Evolutionary conservation across 2,113 vertebrate species (phyloP), one percentile per base, ranked within the genome.

Genomic region (Gallinago jamesoni): DNA sequence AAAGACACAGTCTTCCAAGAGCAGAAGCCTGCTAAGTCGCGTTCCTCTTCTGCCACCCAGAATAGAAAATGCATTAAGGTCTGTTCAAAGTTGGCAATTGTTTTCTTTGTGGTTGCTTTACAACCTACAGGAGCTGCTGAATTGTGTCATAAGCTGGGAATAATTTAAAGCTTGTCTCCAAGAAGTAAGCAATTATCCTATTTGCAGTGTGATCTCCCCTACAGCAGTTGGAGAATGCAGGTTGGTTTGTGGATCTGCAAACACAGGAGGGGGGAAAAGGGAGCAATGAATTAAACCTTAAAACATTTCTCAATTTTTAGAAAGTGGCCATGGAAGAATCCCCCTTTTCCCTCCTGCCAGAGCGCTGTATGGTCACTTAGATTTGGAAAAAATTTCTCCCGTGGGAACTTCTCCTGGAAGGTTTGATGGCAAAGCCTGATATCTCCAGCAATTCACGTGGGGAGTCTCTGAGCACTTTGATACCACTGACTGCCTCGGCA

Each of bases 221-320:
- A 1, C 1, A 21, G 47, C 5, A 45, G 41, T 1, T 39, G n/a
- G 59, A 48, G 59, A 35, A 35, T 2, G 1, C 1, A 9, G 62
- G 25, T 68, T 39, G 31, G 30, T 28, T 59, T 53, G 76, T 48
- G 64, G 37, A 37, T 75, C 31, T 63, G 37, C 33, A 22, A 70
- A 31, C 35, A 20, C 37, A 2, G 2, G 9, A 56, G 55, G 16
- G 27, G 16, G 17, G 7, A 11, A 50, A 50, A 1, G 28, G 12
- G 19, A 66, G 27, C 13, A 50, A 7, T 35, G 53, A 75, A 52
- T 4, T 7, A 50, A 50, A 35, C 25, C 21, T 57, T 8, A 31
- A 63, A 43, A 10, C 2, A 6, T 31, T 60, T 39, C 6, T 66
- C 7, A 4, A 2, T 9, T 33, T 80, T 59, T 15, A 22, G 59